These are phyloP conservation scores for Telmatochromis sp. DNA, from an alignment of 2,113 vertebrate species.

Conservation along the genomic window DNA sequence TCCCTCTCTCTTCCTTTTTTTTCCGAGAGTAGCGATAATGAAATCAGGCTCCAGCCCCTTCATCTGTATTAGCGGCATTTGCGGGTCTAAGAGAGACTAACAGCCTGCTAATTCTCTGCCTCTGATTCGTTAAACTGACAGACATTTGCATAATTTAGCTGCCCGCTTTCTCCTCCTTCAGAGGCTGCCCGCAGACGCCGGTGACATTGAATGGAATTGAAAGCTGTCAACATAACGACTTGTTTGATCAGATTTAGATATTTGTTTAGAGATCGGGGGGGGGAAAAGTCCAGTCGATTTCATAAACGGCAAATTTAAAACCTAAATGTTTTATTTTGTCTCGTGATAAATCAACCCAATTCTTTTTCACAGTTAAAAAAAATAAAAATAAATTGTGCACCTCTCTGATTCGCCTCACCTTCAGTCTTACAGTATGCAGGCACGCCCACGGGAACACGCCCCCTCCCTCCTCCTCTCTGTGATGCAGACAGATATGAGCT, in stretches of 20 bases:
- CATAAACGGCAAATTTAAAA: neutral
- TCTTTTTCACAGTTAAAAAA: neutral
- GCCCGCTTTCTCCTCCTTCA: slow-evolving; percentile 32
- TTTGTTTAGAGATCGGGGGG: slow-evolving; percentile 38
- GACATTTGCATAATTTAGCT: slow-evolving; percentile 60
- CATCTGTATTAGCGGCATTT: slow-evolving; percentile 61
- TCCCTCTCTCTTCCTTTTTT: neutral
- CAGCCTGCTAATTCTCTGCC: slow-evolving; percentile 58
- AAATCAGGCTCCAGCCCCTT: slow-evolving; percentile 57
- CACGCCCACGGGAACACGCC: neutral
- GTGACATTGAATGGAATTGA: slow-evolving; percentile 32
- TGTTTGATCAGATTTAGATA: slow-evolving; percentile 56
- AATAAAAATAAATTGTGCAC: neutral
- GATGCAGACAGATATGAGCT: slow-evolving; percentile 40
- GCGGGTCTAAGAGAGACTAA: slow-evolving; percentile 57
- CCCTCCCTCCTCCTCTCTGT: neutral
- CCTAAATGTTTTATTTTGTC: neutral
- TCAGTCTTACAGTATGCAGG: neutral
- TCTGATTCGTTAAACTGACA: slow-evolving; percentile 63
- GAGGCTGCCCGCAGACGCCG: slow-evolving; percentile 36
- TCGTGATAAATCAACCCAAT: slow-evolving; percentile 21
- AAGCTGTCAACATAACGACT: slow-evolving; percentile 36
- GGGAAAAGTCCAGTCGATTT: neutral
- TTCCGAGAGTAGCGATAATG: slow-evolving; percentile 43
- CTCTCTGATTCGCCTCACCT: slow-evolving; percentile 18